phyloP scores from a whole-genome alignment of 2,113 vertebrate species.

The Gasterosteus nipponicus region DNA sequence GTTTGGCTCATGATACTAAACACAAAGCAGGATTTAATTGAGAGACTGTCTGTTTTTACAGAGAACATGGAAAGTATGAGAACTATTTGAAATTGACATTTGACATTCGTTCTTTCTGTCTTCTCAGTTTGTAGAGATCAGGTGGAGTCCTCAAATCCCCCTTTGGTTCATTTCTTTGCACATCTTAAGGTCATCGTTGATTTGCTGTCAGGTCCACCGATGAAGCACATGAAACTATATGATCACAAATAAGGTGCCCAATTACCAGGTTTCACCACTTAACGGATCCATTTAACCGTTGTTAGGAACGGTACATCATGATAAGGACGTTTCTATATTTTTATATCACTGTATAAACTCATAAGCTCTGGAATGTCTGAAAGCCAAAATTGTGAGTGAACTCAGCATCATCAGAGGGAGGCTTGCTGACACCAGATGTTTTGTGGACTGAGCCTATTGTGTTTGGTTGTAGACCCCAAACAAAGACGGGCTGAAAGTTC shows the following conservation, averaged over 20 bases:
- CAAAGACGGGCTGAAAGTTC: constrained; percentile 14
- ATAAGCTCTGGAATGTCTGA: constrained; percentile 8
- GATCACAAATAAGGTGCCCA: neutral
- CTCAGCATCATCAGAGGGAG: neutral
- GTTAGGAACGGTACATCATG: neutral
- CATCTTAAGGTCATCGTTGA: neutral
- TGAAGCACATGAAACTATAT: neutral
- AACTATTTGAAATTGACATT: too few relatives aligned
- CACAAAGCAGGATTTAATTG: too few relatives aligned
- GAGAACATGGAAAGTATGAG: too few relatives aligned
- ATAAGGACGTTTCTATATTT: neutral
- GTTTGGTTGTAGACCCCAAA: constrained; percentile 24
- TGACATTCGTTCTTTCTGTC: neutral
- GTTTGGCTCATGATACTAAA: too few relatives aligned
- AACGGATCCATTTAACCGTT: neutral
- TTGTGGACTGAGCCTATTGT: constrained; percentile 8
- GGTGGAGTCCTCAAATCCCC: neutral
- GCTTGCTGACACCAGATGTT: constrained; percentile 9
- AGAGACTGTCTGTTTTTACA: too few relatives aligned
- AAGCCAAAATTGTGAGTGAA: neutral
- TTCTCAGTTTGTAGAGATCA: neutral
- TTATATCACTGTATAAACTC: neutral
- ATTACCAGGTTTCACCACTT: neutral
- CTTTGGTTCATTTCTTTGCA: neutral
- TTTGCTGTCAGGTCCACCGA: neutral